A percentile compares a stretch with the other conserved stretches of the same genome.
Evolutionary conservation across 1,140 invertebrate species (phyloP).

Genomic region (Daktulosphaira vitifoliae): DNA sequence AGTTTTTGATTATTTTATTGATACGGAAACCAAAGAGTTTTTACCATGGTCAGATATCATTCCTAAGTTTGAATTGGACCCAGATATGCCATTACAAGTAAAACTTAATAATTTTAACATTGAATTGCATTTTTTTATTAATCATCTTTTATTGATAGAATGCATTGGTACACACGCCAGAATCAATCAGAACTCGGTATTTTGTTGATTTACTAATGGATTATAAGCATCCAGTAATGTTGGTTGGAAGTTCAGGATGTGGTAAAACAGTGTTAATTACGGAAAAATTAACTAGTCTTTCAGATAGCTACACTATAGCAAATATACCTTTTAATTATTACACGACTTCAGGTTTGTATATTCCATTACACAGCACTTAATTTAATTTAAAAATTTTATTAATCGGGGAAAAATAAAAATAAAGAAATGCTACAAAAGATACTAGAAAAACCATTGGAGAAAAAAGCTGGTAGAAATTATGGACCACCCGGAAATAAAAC

Average conservation of each 20-base stretch:
- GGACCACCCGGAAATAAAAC: constrained; percentile 90
- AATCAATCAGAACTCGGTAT: constrained; percentile 80
- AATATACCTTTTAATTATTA: constrained; percentile 97
- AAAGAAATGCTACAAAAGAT: constrained; percentile 88
- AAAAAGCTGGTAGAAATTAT: constrained; percentile 92
- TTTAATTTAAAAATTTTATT: neutral
- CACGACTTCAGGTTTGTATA: constrained; percentile 62
- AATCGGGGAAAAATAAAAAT: too few relatives aligned
- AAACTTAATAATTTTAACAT: neutral
- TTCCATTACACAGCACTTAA: neutral
- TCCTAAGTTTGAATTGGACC: constrained; percentile 82
- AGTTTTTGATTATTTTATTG: constrained; percentile 92
- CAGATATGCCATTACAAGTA: constrained; percentile 83
- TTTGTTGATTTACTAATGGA: constrained; percentile 86
- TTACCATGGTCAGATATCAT: constrained; percentile 80
- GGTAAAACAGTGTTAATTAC: constrained; percentile 83
- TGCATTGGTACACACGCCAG: constrained; percentile 80
- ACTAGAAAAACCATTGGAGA: constrained; percentile 90
- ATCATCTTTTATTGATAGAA: neutral
- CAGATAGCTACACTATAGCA: constrained; percentile 78
- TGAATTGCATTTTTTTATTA: too few relatives aligned
- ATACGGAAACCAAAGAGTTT: constrained; percentile 81
- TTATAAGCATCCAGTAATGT: constrained; percentile 81
- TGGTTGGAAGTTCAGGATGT: constrained; percentile 83
- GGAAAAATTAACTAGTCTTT: constrained; percentile 70